Evolutionary conservation across 2,888 invertebrate genomes (phyloP).

Genomic region (Caenorhabditis sp.): DNA sequence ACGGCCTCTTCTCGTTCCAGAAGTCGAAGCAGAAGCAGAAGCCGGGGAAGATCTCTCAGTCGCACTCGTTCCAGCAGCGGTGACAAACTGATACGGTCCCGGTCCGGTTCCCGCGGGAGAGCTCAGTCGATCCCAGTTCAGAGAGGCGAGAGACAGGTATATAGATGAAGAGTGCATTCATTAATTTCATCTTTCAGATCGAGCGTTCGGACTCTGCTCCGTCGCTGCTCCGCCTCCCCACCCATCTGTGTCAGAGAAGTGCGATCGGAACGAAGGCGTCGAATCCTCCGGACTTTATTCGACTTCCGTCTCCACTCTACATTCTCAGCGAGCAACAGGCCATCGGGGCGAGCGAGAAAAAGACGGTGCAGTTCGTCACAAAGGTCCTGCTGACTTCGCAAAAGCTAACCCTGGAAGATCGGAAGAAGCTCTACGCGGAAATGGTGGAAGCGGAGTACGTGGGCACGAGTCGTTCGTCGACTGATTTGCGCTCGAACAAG

Average conservation of each 20-base stretch:
- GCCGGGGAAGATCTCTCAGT: constrained; percentile 5
- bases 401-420: background rate
- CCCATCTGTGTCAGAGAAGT: constrained; percentile 5
- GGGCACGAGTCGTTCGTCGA: constrained; percentile 45
- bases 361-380: background rate
- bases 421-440: constrained; percentile 28
- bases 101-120: background rate
- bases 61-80: constrained; percentile 6
- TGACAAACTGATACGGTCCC: background rate
- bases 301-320: background rate
- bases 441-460: constrained; percentile 47
- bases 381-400: background rate
- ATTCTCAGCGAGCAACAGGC: background rate
- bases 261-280: constrained; percentile 7
- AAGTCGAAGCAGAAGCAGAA: constrained; percentile 1
- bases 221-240: constrained; percentile 15
- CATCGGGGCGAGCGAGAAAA: background rate
- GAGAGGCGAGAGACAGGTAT: constrained; percentile 1
- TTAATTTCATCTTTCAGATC: background rate
- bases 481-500: constrained; percentile 2
- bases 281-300: background rate
- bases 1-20: constrained; percentile 28
- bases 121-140: background rate
- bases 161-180: background rate
- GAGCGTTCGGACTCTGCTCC: background rate